A percentile compares a stretch with the other conserved stretches of the same genome.
phyloP scores from a whole-genome alignment of 92 coral and sea anemone genomes.

The Actinernus sp. region DNA sequence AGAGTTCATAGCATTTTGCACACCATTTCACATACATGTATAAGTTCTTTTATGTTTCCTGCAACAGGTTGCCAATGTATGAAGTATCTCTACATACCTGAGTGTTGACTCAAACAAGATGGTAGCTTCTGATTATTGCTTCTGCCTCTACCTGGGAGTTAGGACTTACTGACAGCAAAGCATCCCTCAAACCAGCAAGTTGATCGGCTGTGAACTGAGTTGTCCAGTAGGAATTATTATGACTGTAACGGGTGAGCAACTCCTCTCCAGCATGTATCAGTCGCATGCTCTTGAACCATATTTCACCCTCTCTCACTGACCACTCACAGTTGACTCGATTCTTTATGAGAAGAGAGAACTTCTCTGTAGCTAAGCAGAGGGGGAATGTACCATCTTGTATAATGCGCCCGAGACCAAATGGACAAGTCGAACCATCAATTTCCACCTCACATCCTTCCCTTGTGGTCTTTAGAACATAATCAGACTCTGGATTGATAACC shows the following conservation, averaged over 20 bases:
- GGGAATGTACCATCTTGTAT: conserved; percentile 49
- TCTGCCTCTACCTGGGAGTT: conserved; percentile 28
- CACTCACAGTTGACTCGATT: conserved; percentile 17
- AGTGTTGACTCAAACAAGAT: no score
- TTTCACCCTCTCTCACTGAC: conserved; percentile 18
- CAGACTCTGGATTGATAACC: no score
- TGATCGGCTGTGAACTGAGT: conserved; percentile 22
- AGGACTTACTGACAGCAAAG: conserved; percentile 15
- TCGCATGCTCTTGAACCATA: conserved; percentile 32
- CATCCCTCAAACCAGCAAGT: conserved; percentile 7
- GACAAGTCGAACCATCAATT: no score
- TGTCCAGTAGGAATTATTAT: conserved; percentile 39
- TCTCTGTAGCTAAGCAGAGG: conserved; percentile 17
- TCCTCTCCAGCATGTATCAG: conserved; percentile 27
- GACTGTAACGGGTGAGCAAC: conserved; percentile 26
- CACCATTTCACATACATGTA: no score
- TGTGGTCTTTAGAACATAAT: no score
- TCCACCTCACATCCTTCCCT: no score
- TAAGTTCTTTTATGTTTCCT: no score
- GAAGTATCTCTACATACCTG: no score
- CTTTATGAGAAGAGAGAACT: conserved; percentile 7
- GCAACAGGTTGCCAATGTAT: no score
- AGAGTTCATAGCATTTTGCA: no score
- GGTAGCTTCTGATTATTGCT: conserved; percentile 12
- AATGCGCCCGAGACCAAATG: no score